Base-by-base conservation (phyloP, 2,888 invertebrate genomes). In the Tenthredo distinguenda region DNA sequence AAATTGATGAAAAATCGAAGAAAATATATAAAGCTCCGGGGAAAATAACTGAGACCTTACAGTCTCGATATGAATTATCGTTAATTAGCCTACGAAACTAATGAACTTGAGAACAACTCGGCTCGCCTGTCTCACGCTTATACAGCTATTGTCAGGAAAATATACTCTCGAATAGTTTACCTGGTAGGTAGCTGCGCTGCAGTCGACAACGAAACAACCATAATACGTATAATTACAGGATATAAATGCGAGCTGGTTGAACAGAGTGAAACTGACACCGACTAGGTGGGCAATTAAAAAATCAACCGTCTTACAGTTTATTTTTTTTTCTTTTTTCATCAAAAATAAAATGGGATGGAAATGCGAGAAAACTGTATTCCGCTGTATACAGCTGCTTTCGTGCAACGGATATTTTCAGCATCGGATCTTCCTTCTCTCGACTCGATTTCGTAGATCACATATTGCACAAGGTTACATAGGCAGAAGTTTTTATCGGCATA, bases 91-190 rank as follows among this genome's bases (percentile, higher is more conserved):
- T 18, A 81, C 40, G 62, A 62, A 81, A 58, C 62, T 81, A 77
- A 55, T 85, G 85, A 77, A 85, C 85, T 85, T 85, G 85, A 85
- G 85, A 85, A 85, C 77, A 76, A 68, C 31, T 55, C 65, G 65
- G 79, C 15, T 15, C 15, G 55, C 5, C 79, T 77, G 77, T 85
- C 85, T 77, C 85, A 85, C 85, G 85, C 50, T 62, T 81, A 58
- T 50, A 40, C 12, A 68, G 58, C 62, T 81, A 81, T 81, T 81
- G 81, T 62, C 18, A 21, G 21, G 68, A 68, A 6, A 34, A 15
- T 68, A 31, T 26, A 26, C 21, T 62, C 62, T 26, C 10, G n/a
- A 55, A 55, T 18, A 55, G 55, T 55, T 7, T 7, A 55, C n/a
- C 55, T 55, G 5, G 50, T 6, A n/a, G 18, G 50, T 55, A n/a